Conservation (phyloP, 2,113 vertebrate genomes). For the Rhea pennata region DNA sequence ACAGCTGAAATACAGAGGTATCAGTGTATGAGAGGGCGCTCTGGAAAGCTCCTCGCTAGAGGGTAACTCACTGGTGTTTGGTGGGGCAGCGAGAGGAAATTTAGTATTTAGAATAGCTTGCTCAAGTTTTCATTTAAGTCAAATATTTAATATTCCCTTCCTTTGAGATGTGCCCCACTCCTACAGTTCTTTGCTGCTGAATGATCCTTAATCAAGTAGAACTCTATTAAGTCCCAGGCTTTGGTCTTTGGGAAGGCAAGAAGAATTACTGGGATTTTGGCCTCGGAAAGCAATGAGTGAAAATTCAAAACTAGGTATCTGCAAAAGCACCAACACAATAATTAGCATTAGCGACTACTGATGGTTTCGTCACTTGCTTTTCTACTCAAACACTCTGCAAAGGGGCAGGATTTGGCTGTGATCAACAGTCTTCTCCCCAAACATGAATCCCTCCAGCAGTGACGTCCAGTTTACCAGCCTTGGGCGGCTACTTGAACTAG, state of each 20-base stretch:
- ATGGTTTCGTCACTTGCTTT: neutral
- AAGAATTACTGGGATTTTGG: neutral
- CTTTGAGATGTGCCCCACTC: neutral
- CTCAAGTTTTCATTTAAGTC: neutral
- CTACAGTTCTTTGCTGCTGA: neutral
- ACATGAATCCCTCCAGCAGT: neutral
- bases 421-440: neutral
- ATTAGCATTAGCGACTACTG: rapidly evolving
- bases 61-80: neutral
- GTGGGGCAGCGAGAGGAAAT: neutral
- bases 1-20: neutral
- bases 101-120: constrained; percentile 21
- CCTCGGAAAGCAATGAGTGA: neutral
- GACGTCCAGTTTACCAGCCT: neutral
- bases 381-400: neutral
- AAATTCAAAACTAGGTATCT: neutral
- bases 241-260: neutral
- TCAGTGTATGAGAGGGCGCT: neutral
- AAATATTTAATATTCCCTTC: constrained; percentile 7
- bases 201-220: neutral
- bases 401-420: neutral
- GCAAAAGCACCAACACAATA: neutral
- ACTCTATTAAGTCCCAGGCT: neutral
- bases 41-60: neutral
- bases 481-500: rapidly evolving